Conservation (phyloP, 2,113 vertebrate species). For the Triplophysa rosa region DNA sequence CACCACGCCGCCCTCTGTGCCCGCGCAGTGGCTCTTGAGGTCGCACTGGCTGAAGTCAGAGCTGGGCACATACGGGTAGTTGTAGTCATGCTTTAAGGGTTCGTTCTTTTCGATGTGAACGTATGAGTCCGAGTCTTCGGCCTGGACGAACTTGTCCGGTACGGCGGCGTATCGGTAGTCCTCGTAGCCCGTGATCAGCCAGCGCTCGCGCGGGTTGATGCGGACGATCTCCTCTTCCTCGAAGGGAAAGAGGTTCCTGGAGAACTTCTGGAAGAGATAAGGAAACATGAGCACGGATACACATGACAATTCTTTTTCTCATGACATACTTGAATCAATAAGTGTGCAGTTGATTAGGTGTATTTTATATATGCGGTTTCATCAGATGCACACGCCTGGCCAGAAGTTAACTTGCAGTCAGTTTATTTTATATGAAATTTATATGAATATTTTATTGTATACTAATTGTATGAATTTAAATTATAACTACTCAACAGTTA, state of each 20-base stretch:
- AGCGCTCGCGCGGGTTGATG: slow-evolving; percentile 94
- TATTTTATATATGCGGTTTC: too few relatives aligned
- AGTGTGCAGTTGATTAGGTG: too few relatives aligned
- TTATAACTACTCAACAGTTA: too few relatives aligned
- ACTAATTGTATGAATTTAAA: too few relatives aligned
- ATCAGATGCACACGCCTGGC: too few relatives aligned
- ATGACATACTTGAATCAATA: too few relatives aligned
- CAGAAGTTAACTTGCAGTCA: too few relatives aligned
- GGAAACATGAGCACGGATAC: background rate
- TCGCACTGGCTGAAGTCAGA: slow-evolving; percentile 79
- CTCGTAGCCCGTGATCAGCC: slow-evolving; percentile 93
- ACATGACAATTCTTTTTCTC: too few relatives aligned
- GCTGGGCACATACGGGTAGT: slow-evolving; percentile 86
- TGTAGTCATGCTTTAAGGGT: slow-evolving; percentile 92
- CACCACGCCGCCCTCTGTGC: slow-evolving; percentile 70
- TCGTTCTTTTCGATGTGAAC: slow-evolving; percentile 92
- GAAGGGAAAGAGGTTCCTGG: slow-evolving; percentile 86
- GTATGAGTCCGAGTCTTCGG: slow-evolving; percentile 86
- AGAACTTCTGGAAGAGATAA: slow-evolving; percentile 73
- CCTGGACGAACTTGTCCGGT: slow-evolving; percentile 82
- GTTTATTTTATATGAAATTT: too few relatives aligned
- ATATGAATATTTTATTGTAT: too few relatives aligned
- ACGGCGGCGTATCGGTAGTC: slow-evolving; percentile 92
- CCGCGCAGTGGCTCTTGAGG: slow-evolving; percentile 74
- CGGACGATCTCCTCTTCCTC: slow-evolving; percentile 96